Percentiles rank a stretch among this genome's conserved stretches.
phyloP scores from a whole-genome alignment of 2,888 invertebrate genomes.

The Morpho deidamia region DNA sequence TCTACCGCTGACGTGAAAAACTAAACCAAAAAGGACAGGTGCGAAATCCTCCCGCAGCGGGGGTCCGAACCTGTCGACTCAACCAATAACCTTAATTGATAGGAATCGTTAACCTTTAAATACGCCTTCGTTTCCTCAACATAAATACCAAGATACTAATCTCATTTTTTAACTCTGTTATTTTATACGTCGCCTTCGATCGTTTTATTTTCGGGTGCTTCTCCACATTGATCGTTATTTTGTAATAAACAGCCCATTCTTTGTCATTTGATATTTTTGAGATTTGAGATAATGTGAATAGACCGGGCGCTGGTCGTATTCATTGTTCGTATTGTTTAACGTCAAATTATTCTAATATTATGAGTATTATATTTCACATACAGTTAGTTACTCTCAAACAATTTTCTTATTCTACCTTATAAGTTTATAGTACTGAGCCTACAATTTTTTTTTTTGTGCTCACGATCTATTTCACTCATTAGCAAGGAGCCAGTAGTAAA shows the following conservation, averaged over 20 bases:
- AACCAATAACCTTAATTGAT: conserved; percentile 77
- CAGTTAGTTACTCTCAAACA: no score
- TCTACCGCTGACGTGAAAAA: conserved; percentile 60
- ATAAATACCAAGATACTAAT: conserved; percentile 74
- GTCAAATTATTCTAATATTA: conserved; percentile 38
- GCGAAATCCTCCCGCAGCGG: conserved; percentile 66
- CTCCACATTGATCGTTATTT: conserved; percentile 65
- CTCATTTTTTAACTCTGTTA: conserved; percentile 62
- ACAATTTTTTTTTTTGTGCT: no score
- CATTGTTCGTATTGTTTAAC: conserved; percentile 50
- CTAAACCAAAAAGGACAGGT: conserved; percentile 37
- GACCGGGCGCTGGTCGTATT: conserved; percentile 56
- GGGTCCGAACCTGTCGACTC: conserved; percentile 61
- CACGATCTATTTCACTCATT: no score
- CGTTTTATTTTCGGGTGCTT: conserved; percentile 76
- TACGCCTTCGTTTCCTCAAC: conserved; percentile 65
- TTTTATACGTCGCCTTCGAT: conserved; percentile 54
- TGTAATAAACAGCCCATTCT: conserved; percentile 73
- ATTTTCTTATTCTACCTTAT: no score
- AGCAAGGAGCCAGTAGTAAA: no score
- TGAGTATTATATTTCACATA: no score
- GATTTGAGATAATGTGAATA: conserved; percentile 56
- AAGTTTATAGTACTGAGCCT: no score
- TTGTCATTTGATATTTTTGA: conserved; percentile 73
- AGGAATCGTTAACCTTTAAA: conserved; percentile 75